Conservation (phyloP, 2,113 vertebrate genomes). For the Mus pahari region DNA sequence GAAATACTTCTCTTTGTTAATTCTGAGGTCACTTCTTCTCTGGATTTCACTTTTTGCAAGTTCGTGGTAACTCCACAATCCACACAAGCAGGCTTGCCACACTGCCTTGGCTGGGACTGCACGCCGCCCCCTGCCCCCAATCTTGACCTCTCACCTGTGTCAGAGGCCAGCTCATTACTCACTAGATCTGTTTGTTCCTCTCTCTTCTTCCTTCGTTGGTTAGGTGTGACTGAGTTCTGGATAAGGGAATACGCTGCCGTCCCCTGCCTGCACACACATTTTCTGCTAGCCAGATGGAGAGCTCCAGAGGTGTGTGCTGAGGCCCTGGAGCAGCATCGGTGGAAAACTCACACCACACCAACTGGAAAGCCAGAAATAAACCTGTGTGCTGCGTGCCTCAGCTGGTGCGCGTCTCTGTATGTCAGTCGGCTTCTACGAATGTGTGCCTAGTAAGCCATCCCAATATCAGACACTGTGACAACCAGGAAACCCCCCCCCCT, state of each 20-base stretch:
- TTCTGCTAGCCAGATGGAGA: not conserved
- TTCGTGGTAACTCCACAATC: not conserved
- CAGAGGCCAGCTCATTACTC: not conserved
- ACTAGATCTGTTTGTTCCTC: not conserved
- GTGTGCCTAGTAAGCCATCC: not conserved
- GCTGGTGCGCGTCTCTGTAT: not conserved
- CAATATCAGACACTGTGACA: not conserved
- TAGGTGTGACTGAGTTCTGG: not conserved
- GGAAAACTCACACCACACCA: not conserved
- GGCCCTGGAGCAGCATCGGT: not conserved
- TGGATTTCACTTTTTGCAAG: slow-evolving; percentile 30
- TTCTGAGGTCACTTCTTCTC: not conserved
- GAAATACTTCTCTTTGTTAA: slow-evolving; percentile 14
- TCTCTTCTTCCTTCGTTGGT: not conserved
- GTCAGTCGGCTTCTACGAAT: not conserved
- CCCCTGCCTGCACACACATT: not conserved
- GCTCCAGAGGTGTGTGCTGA: not conserved
- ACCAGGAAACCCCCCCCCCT: not conserved
- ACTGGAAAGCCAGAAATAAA: not conserved
- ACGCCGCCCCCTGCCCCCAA: not conserved
- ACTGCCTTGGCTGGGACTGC: not conserved
- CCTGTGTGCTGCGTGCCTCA: too few species aligned
- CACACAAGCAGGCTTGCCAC: not conserved
- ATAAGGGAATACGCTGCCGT: not conserved
- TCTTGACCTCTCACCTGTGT: not conserved